Conservation (phyloP, 2,888 invertebrate genomes). For the Hedya salicella region DNA sequence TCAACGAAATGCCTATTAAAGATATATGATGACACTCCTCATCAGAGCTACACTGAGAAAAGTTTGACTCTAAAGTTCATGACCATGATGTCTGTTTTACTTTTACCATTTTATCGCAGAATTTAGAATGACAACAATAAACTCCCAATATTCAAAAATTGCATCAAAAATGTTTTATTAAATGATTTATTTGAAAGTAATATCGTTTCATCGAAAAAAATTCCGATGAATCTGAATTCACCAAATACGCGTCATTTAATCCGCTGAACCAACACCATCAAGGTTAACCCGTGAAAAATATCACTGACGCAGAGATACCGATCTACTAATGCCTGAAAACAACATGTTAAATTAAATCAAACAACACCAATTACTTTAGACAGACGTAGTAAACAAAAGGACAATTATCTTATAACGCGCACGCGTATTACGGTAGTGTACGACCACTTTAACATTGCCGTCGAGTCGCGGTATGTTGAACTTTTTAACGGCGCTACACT, state of each 20-base stretch:
- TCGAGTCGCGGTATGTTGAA: slow-evolving; percentile 41
- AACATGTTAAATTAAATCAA: slow-evolving; percentile 23
- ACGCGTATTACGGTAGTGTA: slow-evolving; percentile 71
- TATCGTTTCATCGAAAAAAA: too few relatives aligned
- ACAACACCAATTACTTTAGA: slow-evolving; percentile 17
- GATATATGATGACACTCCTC: too few relatives aligned
- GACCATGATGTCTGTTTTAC: too few relatives aligned
- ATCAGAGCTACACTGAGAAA: too few relatives aligned
- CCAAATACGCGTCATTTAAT: slow-evolving; percentile 3
- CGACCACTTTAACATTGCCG: slow-evolving; percentile 54
- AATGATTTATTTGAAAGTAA: too few relatives aligned
- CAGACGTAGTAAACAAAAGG: slow-evolving; percentile 61
- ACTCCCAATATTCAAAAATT: too few relatives aligned
- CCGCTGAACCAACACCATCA: background rate
- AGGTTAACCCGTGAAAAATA: slow-evolving; percentile 22
- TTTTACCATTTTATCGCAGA: too few relatives aligned
- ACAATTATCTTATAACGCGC: slow-evolving; percentile 79
- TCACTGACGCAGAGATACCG: slow-evolving; percentile 31
- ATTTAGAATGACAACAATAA: too few relatives aligned
- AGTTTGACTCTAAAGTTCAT: too few relatives aligned
- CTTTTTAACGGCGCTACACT: slow-evolving; percentile 42
- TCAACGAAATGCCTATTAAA: too few relatives aligned
- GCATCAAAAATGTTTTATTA: too few relatives aligned
- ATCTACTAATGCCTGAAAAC: slow-evolving; percentile 21
- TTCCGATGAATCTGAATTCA: too few relatives aligned